Evolutionary conservation across 2,888 invertebrate species (phyloP).

Genomic region (Pogonocherus hispidulus): DNA sequence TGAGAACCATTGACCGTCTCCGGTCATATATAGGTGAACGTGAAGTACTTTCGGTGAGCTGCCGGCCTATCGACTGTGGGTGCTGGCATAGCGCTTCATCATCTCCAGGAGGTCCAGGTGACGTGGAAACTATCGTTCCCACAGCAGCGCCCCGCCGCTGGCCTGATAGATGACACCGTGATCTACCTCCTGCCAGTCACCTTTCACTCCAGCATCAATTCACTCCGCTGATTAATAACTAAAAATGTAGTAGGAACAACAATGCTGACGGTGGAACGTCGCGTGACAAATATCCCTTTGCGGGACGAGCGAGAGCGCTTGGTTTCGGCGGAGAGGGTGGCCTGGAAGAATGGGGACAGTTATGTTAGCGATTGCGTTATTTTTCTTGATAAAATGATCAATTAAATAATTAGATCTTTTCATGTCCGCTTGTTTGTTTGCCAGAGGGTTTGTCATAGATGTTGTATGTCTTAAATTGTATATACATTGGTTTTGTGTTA

Average conservation of each 20-base stretch:
- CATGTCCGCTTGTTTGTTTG: too few relatives aligned
- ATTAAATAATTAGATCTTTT: too few relatives aligned
- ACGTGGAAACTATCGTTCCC: conserved; percentile 62
- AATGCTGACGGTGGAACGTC: neutral
- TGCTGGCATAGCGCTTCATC: conserved; percentile 52
- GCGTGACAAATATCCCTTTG: conserved; percentile 17
- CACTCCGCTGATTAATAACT: conserved; percentile 41
- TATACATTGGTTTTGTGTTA: too few relatives aligned
- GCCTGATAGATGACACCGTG: conserved; percentile 65
- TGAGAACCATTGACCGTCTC: too few relatives aligned
- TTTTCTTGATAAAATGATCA: too few relatives aligned
- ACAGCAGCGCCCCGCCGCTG: conserved; percentile 58
- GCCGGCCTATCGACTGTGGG: conserved; percentile 56
- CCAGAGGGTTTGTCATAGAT: too few relatives aligned
- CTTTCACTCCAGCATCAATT: conserved; percentile 48
- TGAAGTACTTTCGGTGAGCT: conserved; percentile 23
- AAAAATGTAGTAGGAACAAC: conserved; percentile 29
- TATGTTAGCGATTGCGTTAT: too few relatives aligned
- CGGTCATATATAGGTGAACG: neutral
- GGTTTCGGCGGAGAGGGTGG: neutral
- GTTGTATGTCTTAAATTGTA: too few relatives aligned
- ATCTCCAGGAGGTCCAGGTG: conserved; percentile 65
- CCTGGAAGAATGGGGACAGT: neutral
- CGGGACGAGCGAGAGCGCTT: too few relatives aligned
- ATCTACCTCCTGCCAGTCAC: conserved; percentile 63